Base-by-base conservation (phyloP, 2,888 invertebrate genomes). In the Lepidocyrtinus sp. region DNA sequence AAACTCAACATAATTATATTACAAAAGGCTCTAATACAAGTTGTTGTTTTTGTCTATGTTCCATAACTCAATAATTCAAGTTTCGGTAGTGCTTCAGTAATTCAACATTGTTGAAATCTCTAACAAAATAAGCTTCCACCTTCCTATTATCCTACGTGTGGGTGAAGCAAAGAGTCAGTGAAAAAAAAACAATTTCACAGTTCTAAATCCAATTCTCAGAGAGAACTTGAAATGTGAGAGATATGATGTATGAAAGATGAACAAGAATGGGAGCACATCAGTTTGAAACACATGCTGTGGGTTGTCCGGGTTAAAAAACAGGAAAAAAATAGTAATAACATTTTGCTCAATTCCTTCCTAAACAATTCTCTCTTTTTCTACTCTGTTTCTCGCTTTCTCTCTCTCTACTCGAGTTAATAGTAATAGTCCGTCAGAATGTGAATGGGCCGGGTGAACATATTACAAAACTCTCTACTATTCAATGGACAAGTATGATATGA, bases 351-450 rank as follows among this genome's bases (percentile, higher is more conserved):
- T 63, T 69, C 50, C 26, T n/a, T 25, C 63, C 27, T 1, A 45
- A 64, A 55, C 64, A 27, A 50, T 64, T 22, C 22, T 59, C 64
- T 64, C 67, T 25, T 27, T 55, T 21, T n/a, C n/a, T n/a, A n/a
- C n/a, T n/a, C n/a, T n/a, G n/a, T n/a, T 73, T 19, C 62, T 22
- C 45, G 12, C 68, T 67, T 26, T 55, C 55, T 55, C n/a, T 36
- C 12, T 9, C 36, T 36, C 36, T n/a, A n/a, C n/a, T 55, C 55
- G 2, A 55, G 26, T 65, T 71, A 71, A 71, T 71, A 71, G 62
- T 72, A 72, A 78, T 68, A 67, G 62, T 78, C 62, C 67, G 72
- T 72, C 72, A 63, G 72, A 45, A 59, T 62, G 67, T 72, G 64
- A 22, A 59, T 25, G 25, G 50, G 26, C 45, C 19, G 15, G n/a